Conservation (phyloP, 2,888 invertebrate species). For the Spodoptera exigua region DNA sequence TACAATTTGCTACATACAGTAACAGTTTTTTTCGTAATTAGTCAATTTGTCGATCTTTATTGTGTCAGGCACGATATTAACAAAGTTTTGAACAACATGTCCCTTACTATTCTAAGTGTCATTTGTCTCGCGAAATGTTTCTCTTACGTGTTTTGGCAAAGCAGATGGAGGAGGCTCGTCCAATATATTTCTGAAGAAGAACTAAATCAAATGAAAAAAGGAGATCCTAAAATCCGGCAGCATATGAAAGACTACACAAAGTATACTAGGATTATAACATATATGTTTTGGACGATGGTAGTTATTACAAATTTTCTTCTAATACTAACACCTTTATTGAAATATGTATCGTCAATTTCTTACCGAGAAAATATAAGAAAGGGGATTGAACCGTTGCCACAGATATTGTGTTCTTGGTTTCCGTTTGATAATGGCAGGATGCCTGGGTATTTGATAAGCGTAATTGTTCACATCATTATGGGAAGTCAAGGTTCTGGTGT, state of each 20-base stretch:
- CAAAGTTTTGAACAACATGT: slow-evolving; percentile 68
- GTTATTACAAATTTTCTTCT: slow-evolving; percentile 64
- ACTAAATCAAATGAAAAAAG: slow-evolving; percentile 53
- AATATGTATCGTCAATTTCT: slow-evolving; percentile 58
- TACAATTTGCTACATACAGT: slow-evolving; percentile 63
- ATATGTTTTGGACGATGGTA: slow-evolving; percentile 69
- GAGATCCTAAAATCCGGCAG: slow-evolving; percentile 50
- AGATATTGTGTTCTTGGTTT: slow-evolving; percentile 77
- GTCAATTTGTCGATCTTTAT: slow-evolving; percentile 68
- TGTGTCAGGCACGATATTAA: slow-evolving; percentile 66
- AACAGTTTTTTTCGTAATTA: slow-evolving; percentile 63
- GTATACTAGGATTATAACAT: slow-evolving; percentile 72
- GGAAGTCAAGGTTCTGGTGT: slow-evolving; percentile 67
- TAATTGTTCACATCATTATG: slow-evolving; percentile 67
- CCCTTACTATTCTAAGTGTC: slow-evolving; percentile 64
- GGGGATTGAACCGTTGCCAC: slow-evolving; percentile 70
- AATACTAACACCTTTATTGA: slow-evolving; percentile 67
- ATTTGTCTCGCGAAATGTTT: slow-evolving; percentile 65
- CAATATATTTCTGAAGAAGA: slow-evolving; percentile 66
- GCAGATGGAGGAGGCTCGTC: slow-evolving; percentile 43
- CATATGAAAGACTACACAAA: slow-evolving; percentile 66
- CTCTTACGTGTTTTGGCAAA: slow-evolving; percentile 60
- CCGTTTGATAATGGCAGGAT: slow-evolving; percentile 74
- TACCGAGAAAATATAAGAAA: slow-evolving; percentile 65
- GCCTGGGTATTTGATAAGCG: slow-evolving; percentile 71